Conservation (phyloP, 2,888 invertebrate species). For the Xestia ashworthii region DNA sequence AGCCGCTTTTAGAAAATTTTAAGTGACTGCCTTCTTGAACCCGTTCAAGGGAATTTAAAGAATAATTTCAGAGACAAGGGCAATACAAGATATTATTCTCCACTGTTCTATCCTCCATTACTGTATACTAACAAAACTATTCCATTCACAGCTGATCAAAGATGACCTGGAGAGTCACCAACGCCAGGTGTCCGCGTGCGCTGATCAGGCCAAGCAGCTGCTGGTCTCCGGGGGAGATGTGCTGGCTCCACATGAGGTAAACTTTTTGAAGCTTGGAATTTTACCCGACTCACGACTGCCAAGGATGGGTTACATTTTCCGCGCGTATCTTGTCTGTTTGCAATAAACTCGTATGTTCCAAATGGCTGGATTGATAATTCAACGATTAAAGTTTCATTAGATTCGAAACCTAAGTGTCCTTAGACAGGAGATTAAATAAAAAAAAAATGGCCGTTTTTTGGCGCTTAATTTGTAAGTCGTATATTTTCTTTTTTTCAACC, state of each 20-base stretch:
- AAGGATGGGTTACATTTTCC: too few relatives aligned
- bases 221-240: conserved; percentile 97
- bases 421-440: too few relatives aligned
- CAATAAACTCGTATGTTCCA: too few relatives aligned
- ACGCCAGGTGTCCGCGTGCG: conserved; percentile 95
- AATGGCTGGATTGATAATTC: too few relatives aligned
- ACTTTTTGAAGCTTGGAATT: neutral
- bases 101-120: neutral
- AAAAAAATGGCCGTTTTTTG: too few relatives aligned
- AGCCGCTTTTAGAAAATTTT: neutral
- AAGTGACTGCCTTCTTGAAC: too few relatives aligned
- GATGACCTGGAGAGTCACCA: conserved; percentile 97
- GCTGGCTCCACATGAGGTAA: conserved; percentile 96
- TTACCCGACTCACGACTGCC: too few relatives aligned
- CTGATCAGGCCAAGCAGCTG: conserved; percentile 97
- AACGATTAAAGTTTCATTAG: too few relatives aligned
- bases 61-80: neutral
- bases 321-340: too few relatives aligned
- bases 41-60: neutral
- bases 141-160: conserved; percentile 93
- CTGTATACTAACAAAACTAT: neutral
- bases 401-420: too few relatives aligned
- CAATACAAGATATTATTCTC: neutral
- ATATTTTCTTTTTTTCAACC: too few relatives aligned
- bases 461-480: too few relatives aligned